phyloP scores from a whole-genome alignment of 1,140 invertebrate species.

The Drosophila arawakana region DNA sequence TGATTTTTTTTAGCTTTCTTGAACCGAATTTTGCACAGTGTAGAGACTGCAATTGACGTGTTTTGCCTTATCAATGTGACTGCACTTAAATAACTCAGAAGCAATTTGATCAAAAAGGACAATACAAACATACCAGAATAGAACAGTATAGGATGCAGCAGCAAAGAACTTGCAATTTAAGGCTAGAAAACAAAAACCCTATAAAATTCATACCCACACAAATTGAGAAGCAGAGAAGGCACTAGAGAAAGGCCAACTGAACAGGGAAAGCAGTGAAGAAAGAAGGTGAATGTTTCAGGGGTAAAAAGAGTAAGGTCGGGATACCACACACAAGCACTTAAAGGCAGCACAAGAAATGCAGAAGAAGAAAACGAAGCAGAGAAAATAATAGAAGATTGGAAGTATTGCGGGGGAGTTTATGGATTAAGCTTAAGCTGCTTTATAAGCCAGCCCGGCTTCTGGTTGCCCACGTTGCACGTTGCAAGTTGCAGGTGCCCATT shows the following conservation, averaged over 20 bases:
- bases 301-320: not conserved
- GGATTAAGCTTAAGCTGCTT: conserved; percentile 30
- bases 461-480: conserved; percentile 37
- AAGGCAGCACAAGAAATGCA: conserved; percentile 1
- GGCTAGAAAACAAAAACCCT: conserved; percentile 57
- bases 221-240: not conserved
- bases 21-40: too few relatives aligned
- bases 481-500: conserved; percentile 18
- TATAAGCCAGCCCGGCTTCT: conserved; percentile 45
- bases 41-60: conserved; percentile 42
- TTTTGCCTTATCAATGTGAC: conserved; percentile 52
- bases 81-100: conserved; percentile 57
- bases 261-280: conserved; percentile 11
- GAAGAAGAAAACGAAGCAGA: not conserved
- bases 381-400: too few relatives aligned
- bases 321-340: conserved; percentile 10
- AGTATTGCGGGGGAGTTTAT: not conserved
- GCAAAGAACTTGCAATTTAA: conserved; percentile 24
- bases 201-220: conserved; percentile 68
- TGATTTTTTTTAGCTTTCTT: too few relatives aligned
- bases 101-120: conserved; percentile 54
- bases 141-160: not conserved
- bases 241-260: not conserved
- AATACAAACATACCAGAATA: not conserved
- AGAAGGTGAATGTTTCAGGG: too few relatives aligned